Base-by-base conservation (phyloP, 2,797 vertebrate genomes). In the Fistularia tabacaria region DNA sequence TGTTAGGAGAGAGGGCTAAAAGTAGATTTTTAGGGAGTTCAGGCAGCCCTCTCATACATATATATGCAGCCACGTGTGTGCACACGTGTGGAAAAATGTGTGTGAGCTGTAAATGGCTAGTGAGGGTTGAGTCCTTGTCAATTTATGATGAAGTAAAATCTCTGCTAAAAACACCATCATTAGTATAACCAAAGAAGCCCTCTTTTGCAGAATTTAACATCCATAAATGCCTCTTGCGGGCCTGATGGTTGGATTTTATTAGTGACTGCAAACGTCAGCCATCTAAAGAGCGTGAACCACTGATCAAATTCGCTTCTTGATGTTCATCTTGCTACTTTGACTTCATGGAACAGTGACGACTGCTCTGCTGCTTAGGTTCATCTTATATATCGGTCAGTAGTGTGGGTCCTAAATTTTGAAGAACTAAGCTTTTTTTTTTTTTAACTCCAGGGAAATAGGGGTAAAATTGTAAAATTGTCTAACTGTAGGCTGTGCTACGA, bases 151-250 rank as follows among this genome's bases (percentile, higher is more conserved):
- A 60, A 37, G 45, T 73, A 74, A 73, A 42, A 36, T 14, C 6
- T 38, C 68, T 46, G 59, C 64, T 10, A 25, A 53, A 49, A 59
- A 40, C 43, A 68, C 77, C 61, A 74, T 74, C 38, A 76, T 44
- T 64, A 68, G 54, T 69, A 71, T 45, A 54, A 64, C 65, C 58
- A 57, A 44, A 65, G 47, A 41, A 47, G 45, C 13, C 12, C 11
- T 46, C 37, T 71, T 44, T 44, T 73, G 45, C 49, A 75, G 68
- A 76, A 60, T 72, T 64, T 47, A 73, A 58, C 44, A 40, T 46
- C 43, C 13, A 64, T 54, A 71, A 74, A 76, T 60, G 46, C 25
- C 57, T 54, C 37, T 48, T 41, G 59, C 52, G 61, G 10, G 6
- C 49, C 10, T 72, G 58, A 73, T 61, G 62, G 37, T 41, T 53